Percentiles rank a stretch among this genome's conserved stretches.
Evolutionary conservation across 2,797 vertebrate species (phyloP).

Genomic region (Sebastes vulpes): DNA sequence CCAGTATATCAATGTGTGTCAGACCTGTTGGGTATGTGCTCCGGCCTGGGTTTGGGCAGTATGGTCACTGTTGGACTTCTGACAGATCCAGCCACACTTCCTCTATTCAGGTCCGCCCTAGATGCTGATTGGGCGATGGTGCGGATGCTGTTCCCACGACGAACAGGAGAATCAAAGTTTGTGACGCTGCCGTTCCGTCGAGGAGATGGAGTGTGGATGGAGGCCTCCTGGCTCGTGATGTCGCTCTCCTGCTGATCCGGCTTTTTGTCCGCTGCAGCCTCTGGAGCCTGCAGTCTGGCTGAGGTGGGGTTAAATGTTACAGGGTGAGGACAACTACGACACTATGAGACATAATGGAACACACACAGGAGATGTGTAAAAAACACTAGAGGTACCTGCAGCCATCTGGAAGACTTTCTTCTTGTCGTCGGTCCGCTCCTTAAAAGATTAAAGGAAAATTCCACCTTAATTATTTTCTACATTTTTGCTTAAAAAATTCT

Average conservation of each 20-base stretch:
- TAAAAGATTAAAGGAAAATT: not conserved
- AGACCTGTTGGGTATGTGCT: conserved; percentile 85
- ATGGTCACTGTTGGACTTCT: conserved; percentile 78
- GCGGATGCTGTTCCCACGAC: conserved; percentile 85
- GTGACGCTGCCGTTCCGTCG: conserved; percentile 86
- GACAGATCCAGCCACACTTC: conserved; percentile 53
- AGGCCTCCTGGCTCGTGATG: conserved; percentile 86
- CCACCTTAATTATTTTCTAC: not conserved
- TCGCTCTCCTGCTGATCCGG: conserved; percentile 86
- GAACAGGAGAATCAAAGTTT: conserved; percentile 85
- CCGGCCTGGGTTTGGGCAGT: conserved; percentile 78
- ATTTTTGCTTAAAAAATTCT: not conserved
- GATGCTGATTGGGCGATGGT: conserved; percentile 88
- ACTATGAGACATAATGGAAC: not conserved
- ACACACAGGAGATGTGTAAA: not conserved
- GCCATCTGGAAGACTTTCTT: conserved; percentile 95
- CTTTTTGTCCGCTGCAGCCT: conserved; percentile 83
- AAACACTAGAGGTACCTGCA: conserved; percentile 83
- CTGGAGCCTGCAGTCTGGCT: conserved; percentile 90
- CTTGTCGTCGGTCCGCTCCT: conserved; percentile 97
- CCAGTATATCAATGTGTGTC: not conserved
- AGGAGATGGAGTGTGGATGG: conserved; percentile 77
- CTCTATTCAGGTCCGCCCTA: conserved; percentile 73
- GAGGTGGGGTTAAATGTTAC: not conserved
- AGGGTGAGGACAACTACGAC: not conserved